Conservation (phyloP, 2,797 vertebrate genomes). For the Babyrousa celebensis region DNA sequence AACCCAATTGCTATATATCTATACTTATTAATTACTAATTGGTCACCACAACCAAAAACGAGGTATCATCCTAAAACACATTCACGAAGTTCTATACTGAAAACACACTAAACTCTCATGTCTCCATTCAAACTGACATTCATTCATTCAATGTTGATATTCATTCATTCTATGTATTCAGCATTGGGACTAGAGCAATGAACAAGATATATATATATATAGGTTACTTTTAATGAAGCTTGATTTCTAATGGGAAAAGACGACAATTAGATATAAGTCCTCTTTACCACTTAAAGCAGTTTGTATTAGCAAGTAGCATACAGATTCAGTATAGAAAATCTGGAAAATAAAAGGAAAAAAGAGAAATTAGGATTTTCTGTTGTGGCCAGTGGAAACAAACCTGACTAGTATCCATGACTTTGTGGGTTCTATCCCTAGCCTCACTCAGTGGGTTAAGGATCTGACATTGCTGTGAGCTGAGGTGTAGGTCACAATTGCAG, state of each 20-base stretch:
- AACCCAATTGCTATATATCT: slow-evolving; percentile 11
- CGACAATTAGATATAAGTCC: slow-evolving; percentile 7
- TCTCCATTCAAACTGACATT: slow-evolving; percentile 10
- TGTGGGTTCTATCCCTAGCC: too few species aligned
- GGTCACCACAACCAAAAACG: slow-evolving; percentile 15
- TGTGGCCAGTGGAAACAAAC: too few species aligned
- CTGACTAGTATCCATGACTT: too few species aligned
- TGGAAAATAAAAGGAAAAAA: background rate
- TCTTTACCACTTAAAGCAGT: background rate
- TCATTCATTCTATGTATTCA: slow-evolving; percentile 44
- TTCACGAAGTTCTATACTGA: slow-evolving; percentile 21
- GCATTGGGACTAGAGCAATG: background rate
- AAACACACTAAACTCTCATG: slow-evolving; percentile 43
- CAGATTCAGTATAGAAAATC: background rate
- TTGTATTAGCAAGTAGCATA: slow-evolving; percentile 10
- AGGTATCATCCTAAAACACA: slow-evolving; percentile 1
- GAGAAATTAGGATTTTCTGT: background rate
- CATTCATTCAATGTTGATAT: slow-evolving; percentile 21
- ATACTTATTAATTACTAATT: background rate
- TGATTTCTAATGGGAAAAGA: slow-evolving; percentile 42
- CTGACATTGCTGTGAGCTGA: too few species aligned
- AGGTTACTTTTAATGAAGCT: slow-evolving; percentile 41
- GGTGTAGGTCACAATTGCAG: too few species aligned
- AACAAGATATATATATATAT: background rate
- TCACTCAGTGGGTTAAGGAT: too few species aligned